Evolutionary conservation across 2,797 vertebrate species (phyloP), one percentile per base, ranked within the genome.

Genomic region (Pseudochirops corinnae): DNA sequence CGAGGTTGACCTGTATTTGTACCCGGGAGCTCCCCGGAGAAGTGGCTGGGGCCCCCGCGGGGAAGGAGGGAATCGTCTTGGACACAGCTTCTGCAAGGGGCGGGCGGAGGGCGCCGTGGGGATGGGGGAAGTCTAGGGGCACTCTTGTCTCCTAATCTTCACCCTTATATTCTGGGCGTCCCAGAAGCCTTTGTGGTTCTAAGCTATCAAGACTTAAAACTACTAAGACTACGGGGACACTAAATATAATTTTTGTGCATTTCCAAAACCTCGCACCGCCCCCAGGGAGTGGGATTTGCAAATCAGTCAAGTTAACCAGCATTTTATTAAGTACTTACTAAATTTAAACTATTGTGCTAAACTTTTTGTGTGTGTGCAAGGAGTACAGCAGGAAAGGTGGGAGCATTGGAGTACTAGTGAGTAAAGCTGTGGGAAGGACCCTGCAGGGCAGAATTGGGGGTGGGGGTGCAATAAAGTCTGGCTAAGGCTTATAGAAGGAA

Each of bases 21-120:
- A 82, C 67, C 67, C 67, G 9, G 21, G 52, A 55, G 90, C 50
- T 90, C 53, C 94, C 67, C 94, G 14, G 91, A 92, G 96, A 97
- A 96, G 96, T 4, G 91, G 95, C 96, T 90, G 96, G 97, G 98
- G 97, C 97, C 97, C 97, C 97, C 97, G 97, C 93, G 97, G 97
- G 97, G 90, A 95, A 95, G 52, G 90, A 55, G 90, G 28, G 90
- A 52, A 29, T 52, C 90, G 52, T 29, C 52, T 90, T 29, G 90
- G 53, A 52, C 90, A 52, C 90, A 55, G 52, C 26, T 55, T 52
- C 26, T 31, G 53, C 12, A 6, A 55, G 53, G 31, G 90, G 46
- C 11, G 21, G 53, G 90, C 90, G 50, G 96, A 96, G 96, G 92
- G 93, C 60, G 93, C 92, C 53, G 97, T 95, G 94, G 97, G 94